Base-by-base conservation (phyloP, 2,888 invertebrate species). In the Anoplius nigerrimus region DNA sequence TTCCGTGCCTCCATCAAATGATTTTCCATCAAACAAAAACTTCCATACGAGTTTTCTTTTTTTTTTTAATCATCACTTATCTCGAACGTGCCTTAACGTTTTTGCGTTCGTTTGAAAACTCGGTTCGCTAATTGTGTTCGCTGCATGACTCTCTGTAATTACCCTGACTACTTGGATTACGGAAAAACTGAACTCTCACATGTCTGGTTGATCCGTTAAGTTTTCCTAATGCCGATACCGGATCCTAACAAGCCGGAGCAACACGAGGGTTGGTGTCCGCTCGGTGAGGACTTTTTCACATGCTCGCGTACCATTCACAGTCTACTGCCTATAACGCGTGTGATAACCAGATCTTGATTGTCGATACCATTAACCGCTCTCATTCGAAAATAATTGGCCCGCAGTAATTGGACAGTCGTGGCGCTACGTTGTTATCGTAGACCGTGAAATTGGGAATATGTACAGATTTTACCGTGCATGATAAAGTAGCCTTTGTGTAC, bases 181-280 rank as follows among this genome's bases (percentile, higher is more conserved):
- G 68, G 78, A 71, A 72, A 56, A 62, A 66, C 59, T 65, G 62
- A 72, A 72, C 46, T 68, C 56, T 66, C 62, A 60, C 66, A 76
- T 78, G n/a, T 76, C 78, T 76, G 59, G 73, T 80, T 77, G 71
- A 79, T 72, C 62, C 74, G 74, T 77, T 58, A 83, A 87, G 86
- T 87, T 87, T 89, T 91, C 90, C 85, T 88, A 89, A 90, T 95
- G 92, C 95, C 95, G 90, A 92, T 95, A 90, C 95, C 95, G 90
- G 94, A 95, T 91, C 95, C 95, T 89, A 92, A 94, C 90, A 94
- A 94, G 91, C 95, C 95, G 89, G 94, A 94, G 91, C 94, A 95
- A 93, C 95, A 95, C 92, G 95, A 95, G 91, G 94, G 94, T 91
- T 95, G 95, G 93, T 95, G 95, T 91, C 95, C 95, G 89, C 92